A percentile compares a stretch with the other conserved stretches of the same genome.
These are phyloP conservation scores for Leptinotarsa rubiginosa DNA, from an alignment of 2,888 invertebrate species.

Conservation along the genomic window DNA sequence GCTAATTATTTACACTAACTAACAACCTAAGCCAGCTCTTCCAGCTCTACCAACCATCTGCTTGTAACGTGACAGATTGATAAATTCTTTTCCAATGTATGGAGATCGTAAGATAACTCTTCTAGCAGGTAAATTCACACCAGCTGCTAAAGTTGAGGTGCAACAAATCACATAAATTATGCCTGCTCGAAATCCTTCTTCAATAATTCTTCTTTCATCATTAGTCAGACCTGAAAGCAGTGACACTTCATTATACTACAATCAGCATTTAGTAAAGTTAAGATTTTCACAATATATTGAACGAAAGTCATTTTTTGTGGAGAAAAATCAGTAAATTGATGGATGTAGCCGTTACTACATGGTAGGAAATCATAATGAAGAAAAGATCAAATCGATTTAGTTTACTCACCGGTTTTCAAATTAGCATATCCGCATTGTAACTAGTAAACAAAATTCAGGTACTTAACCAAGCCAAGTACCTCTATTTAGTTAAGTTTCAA, in stretches of 20 bases:
- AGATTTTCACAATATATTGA: too few relatives aligned
- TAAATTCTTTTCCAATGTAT: constrained; percentile 59
- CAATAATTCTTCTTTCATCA: constrained; percentile 87
- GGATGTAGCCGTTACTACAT: too few relatives aligned
- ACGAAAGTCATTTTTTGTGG: too few relatives aligned
- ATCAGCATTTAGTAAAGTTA: not conserved
- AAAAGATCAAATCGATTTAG: too few relatives aligned
- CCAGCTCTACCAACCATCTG: constrained; percentile 98
- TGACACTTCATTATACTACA: constrained; percentile 1
- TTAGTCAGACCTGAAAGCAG: constrained; percentile 74
- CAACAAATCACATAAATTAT: constrained; percentile 91
- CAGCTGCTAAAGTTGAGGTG: constrained; percentile 97
- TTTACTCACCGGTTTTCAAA: too few relatives aligned
- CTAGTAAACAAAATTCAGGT: too few relatives aligned
- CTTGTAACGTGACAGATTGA: constrained; percentile 77
- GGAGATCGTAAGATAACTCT: constrained; percentile 89
- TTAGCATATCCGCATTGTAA: too few relatives aligned
- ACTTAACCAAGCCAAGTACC: too few relatives aligned
- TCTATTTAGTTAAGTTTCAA: too few relatives aligned
- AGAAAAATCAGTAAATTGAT: too few relatives aligned
- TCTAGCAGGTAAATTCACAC: constrained; percentile 94
- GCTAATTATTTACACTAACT: not conserved
- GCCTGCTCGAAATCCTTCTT: constrained; percentile 86
- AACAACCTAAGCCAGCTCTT: constrained; percentile 81
- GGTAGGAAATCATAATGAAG: too few relatives aligned